Evolutionary conservation across 2,888 invertebrate species (phyloP), one percentile per base, ranked within the genome.

Genomic region (Leptinotarsa haldemani): DNA sequence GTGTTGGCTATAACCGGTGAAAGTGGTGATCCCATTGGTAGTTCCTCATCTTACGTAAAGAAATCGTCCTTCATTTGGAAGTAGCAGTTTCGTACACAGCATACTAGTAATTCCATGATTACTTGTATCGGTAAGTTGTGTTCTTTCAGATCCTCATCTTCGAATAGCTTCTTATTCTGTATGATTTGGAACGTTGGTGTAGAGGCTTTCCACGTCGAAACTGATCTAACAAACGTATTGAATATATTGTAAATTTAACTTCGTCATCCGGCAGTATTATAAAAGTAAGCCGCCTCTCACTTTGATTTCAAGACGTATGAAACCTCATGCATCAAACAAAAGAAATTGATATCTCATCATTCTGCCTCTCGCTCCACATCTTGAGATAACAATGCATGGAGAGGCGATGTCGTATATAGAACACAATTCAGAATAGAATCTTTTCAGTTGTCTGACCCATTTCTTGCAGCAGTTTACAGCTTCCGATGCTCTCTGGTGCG

Each of bases 401-500:
- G 71, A 72, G 71, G 69, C 72, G 70, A 20, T 56, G 72, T 52
- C 66, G 72, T 75, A 72, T 70, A 75, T 64, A 75, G 63, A 69
- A 71, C 71, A 72, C 73, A 73, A 61, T 75, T 74, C 75, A 66
- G 71, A 76, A 76, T 76, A 73, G 69, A 56, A 75, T 73, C 75
- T 74, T 75, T 74, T 72, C 70, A 71, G 70, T 74, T 75, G 73
- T 72, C 74, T 78, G 78, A 78, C 78, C 78, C 76, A 78, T 78
- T 78, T 78, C 76, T 78, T 76, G 74, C 73, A 66, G 65, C 73
- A 76, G 73, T 78, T 78, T 78, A 76, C 75, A 75, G 76, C 75
- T 78, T 78, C 78, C 76, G 76, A 76, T 76, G 78, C 76, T 76
- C 40, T 40, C 69, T 76, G 76, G 71, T 76, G 78, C 78, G 76